Evolutionary conservation across 2,113 vertebrate genomes (phyloP).

Genomic region (Myiozetetes cayanensis): DNA sequence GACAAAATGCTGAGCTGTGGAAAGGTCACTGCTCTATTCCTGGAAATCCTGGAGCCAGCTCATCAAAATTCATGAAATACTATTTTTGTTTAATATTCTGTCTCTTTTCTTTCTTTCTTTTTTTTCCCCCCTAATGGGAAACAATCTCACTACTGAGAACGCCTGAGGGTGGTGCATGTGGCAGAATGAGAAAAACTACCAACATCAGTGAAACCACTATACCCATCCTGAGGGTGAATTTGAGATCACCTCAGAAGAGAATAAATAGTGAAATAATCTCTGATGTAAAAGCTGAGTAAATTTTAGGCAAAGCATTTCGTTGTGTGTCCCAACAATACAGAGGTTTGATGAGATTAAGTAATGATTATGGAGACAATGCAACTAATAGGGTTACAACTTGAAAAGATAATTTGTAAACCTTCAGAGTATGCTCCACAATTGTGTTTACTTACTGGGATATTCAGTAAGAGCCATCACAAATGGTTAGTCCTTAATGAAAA

Average conservation of each 20-base stretch:
- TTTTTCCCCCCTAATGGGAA: neutral
- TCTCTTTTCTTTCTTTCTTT: neutral
- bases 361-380: neutral
- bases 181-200: neutral
- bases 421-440: neutral
- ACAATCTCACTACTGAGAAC: neutral
- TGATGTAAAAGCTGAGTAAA: neutral
- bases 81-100: constrained; percentile 8
- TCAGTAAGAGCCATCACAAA: neutral
- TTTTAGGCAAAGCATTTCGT: neutral
- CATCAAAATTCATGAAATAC: constrained; percentile 47
- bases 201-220: neutral
- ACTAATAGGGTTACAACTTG: neutral
- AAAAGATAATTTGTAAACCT: neutral
- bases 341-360: neutral
- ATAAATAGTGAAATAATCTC: neutral
- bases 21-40: constrained; percentile 43
- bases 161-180: neutral
- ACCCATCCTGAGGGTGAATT: neutral
- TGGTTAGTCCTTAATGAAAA: neutral
- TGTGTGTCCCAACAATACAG: neutral
- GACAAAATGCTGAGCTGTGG: neutral
- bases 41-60: constrained; percentile 40
- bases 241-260: neutral
- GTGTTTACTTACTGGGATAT: neutral